Conservation (phyloP, 2,797 vertebrate genomes). For the Pempheris klunzingeri region DNA sequence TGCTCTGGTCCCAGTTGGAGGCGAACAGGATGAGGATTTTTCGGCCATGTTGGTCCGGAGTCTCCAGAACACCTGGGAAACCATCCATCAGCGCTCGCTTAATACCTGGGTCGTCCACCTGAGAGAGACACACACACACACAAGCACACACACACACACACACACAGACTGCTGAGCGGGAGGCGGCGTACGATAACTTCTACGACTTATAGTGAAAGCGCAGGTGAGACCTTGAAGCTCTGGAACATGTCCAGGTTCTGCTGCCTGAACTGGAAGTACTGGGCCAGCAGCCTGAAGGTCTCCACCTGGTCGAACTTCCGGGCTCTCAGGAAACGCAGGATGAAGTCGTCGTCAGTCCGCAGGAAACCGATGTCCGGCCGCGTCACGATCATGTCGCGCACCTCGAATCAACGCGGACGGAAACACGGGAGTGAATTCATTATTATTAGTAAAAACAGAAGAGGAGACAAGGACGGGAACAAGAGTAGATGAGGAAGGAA, state of each 20-base stretch:
- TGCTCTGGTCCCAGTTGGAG: slow-evolving; percentile 99
- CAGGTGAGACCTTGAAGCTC: slow-evolving; percentile 90
- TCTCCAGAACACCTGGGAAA: slow-evolving; percentile 95
- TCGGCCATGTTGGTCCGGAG: slow-evolving; percentile 95
- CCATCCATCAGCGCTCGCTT: slow-evolving; percentile 98
- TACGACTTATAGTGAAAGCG: background rate
- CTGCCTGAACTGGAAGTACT: slow-evolving; percentile 98
- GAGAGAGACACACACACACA: slow-evolving; percentile 27
- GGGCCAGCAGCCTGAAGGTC: slow-evolving; percentile 95
- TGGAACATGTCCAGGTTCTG: slow-evolving; percentile 99
- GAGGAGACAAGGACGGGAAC: too few species aligned
- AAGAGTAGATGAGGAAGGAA: too few species aligned
- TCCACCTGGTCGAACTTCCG: slow-evolving; percentile 97
- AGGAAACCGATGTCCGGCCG: slow-evolving; percentile 98
- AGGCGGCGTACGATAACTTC: background rate
- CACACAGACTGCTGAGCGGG: background rate
- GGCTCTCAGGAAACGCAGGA: slow-evolving; percentile 95
- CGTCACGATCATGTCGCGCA: slow-evolving; percentile 98
- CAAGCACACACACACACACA: too few species aligned
- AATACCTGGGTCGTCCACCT: slow-evolving; percentile 92
- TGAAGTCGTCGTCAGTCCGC: slow-evolving; percentile 98
- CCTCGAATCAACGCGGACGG: slow-evolving; percentile 58
- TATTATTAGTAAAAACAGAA: too few species aligned
- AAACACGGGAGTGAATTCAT: background rate
- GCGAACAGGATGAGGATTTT: slow-evolving; percentile 98